Evolutionary conservation across 1,140 invertebrate genomes (phyloP), one percentile per base, ranked within the genome.

Genomic region (Doryteuthis pealeii): DNA sequence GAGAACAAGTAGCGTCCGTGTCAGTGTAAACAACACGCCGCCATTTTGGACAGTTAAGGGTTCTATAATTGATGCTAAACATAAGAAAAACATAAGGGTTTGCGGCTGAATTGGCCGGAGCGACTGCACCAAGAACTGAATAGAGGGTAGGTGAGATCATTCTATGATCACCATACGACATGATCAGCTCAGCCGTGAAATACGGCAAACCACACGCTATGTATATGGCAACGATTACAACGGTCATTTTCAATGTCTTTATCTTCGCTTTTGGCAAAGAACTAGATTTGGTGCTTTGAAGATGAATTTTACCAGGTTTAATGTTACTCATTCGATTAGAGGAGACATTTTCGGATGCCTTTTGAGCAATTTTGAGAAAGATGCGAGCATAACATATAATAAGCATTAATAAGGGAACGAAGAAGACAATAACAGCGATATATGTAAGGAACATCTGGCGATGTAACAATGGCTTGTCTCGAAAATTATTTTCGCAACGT

Each of bases 241-340:
- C 77, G 0, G 87, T 87, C 85, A 89, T 87, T 72, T 85, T 87
- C 33, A 89, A 73, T 0, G 88, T 89, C 77, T 89, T 89, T 3
- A 86, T 81, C 76, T 88, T 88, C 1, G 88, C 88, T 72, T 80
- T 83, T 26, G 83, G 85, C 10, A 89, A 76, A 2, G 87, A 85
- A 5, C 79, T 83, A 1, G 84, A 83, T 0, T 76, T 77, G 1
- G 85, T 86, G 69, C 83, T 86, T 76, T 86, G 85, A 8, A 87
- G 78, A 15, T 83, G 83, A 43, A 86, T 71, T 70, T 83, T 79
- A n/a, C 82, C 80, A 15, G 78, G 66, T 65, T 79, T 80, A 49
- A 66, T 75, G 70, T 76, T 78, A 68, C 66, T 78, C 76, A 76
- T 75, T 1, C 76, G 77, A 18, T 78, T 78, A 18, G 10, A 62